phyloP scores from a whole-genome alignment of 2,797 vertebrate genomes.

The Okamejei kenojei region DNA sequence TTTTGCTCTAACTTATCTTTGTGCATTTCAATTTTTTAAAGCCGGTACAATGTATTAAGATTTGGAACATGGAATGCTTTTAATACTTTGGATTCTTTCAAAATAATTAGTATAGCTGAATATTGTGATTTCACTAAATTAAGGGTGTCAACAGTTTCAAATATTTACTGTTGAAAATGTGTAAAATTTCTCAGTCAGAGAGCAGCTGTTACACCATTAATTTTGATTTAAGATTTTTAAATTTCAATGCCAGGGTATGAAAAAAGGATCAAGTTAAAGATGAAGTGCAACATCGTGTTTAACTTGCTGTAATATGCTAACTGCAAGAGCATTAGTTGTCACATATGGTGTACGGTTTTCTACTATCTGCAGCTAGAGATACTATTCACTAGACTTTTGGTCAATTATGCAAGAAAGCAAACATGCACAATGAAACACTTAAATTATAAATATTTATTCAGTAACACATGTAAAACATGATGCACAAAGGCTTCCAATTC shows the following conservation, averaged over 20 bases:
- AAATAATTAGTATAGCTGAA: background rate
- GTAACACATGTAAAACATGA: background rate
- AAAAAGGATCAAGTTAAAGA: background rate
- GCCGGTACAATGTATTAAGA: background rate
- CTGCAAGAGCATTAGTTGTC: background rate
- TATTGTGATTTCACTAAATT: background rate
- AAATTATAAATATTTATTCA: background rate
- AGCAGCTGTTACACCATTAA: background rate
- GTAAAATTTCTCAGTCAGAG: background rate
- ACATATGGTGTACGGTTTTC: background rate
- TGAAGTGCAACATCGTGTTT: background rate
- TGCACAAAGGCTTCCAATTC: background rate
- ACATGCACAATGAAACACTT: background rate
- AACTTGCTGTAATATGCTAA: slow-evolving; percentile 21
- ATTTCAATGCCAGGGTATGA: background rate
- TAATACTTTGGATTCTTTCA: background rate
- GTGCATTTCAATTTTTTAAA: background rate
- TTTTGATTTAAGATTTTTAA: background rate
- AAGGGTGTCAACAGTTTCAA: background rate
- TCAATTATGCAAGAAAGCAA: background rate
- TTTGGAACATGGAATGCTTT: background rate
- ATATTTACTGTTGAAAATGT: background rate
- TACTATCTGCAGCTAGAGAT: background rate
- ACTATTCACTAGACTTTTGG: background rate
- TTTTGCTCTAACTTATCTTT: background rate